Evolutionary conservation across 1,140 invertebrate genomes (phyloP).

Genomic region (Drosophila nigrodunni): DNA sequence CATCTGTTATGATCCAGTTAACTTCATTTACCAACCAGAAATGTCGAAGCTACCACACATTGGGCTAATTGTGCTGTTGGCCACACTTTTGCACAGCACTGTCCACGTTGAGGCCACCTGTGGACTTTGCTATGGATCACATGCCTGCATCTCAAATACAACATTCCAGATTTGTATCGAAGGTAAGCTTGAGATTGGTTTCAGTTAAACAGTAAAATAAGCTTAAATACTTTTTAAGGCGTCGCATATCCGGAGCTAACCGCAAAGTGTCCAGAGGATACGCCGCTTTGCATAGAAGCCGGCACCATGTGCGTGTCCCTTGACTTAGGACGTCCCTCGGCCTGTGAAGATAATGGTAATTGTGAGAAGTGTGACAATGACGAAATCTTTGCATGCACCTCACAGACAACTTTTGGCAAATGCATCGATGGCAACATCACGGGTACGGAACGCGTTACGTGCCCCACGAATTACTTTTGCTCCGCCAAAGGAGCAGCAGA

Average conservation of each 20-base stretch:
- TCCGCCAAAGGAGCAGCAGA: neutral
- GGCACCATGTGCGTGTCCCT: conserved; percentile 38
- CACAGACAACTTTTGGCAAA: conserved; percentile 47
- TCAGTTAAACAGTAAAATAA: neutral
- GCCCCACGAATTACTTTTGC: conserved; percentile 36
- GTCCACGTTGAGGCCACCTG: conserved; percentile 55
- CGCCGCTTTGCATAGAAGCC: conserved; percentile 52
- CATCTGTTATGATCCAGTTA: conserved; percentile 8
- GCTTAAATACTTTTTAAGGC: conserved; percentile 11
- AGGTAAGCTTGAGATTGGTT: conserved; percentile 40
- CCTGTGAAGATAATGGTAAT: conserved; percentile 55
- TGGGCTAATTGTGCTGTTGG: conserved; percentile 34
- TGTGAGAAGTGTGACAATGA: conserved; percentile 45
- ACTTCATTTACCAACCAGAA: conserved; percentile 46
- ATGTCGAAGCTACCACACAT: conserved; percentile 49
- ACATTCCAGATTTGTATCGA: conserved; percentile 57
- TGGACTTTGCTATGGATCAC: conserved; percentile 38
- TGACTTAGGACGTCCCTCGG: neutral
- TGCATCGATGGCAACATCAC: conserved; percentile 17
- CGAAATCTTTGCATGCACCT: conserved; percentile 59
- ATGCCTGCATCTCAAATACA: conserved; percentile 53
- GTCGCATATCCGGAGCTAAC: conserved; percentile 8
- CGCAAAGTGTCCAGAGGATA: conserved; percentile 30
- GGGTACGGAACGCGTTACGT: conserved; percentile 1
- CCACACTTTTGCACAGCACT: neutral